These are phyloP conservation scores for Cephus cinctus DNA, from an alignment of 1,140 invertebrate species.

Conservation along the genomic window DNA sequence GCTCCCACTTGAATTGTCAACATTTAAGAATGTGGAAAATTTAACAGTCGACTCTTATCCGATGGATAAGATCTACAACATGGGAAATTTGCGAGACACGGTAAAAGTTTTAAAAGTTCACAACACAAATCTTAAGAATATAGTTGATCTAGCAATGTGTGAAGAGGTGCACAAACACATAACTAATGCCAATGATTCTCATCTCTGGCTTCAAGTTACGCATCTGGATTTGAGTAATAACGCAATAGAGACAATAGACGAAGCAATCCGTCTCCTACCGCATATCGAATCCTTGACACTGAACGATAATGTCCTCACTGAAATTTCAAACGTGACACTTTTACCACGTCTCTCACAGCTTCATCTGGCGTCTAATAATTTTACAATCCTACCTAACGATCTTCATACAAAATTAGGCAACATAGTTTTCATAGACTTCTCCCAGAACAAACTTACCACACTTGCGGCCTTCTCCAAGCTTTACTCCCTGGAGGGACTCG, in stretches of 20 bases:
- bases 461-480: conserved; percentile 79
- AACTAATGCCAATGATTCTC: conserved; percentile 48
- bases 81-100: conserved; percentile 69
- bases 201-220: conserved; percentile 50
- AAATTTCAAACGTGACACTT: conserved; percentile 75
- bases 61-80: conserved; percentile 66
- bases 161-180: conserved; percentile 68
- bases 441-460: conserved; percentile 79
- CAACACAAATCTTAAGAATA: conserved; percentile 61
- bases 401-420: conserved; percentile 87
- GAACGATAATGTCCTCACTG: conserved; percentile 73
- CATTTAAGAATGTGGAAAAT: conserved; percentile 72
- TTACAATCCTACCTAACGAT: conserved; percentile 66
- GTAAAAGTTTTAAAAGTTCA: conserved; percentile 63
- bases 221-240: conserved; percentile 80
- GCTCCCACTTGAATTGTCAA: conserved; percentile 76
- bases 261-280: conserved; percentile 76
- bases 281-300: conserved; percentile 73
- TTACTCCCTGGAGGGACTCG: conserved; percentile 79
- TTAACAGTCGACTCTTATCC: conserved; percentile 64
- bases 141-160: conserved; percentile 74
- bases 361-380: conserved; percentile 74
- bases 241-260: conserved; percentile 74
- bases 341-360: conserved; percentile 75
- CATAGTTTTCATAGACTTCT: conserved; percentile 82